phyloP scores from a whole-genome alignment of 2,113 vertebrate species.

The Pelodiscus sinensis region DNA sequence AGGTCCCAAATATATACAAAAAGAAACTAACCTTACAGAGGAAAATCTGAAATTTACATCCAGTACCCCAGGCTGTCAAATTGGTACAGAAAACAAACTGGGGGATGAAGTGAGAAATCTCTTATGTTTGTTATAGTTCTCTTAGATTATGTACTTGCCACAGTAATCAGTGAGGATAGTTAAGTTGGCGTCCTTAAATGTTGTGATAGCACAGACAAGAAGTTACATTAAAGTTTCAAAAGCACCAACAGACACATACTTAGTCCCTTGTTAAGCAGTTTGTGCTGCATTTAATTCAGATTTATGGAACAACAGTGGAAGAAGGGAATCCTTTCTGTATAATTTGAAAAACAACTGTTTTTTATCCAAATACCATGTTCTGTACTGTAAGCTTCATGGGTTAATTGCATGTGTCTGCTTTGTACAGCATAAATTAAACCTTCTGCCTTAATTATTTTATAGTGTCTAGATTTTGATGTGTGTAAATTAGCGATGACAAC shows the following conservation, averaged over 20 bases:
- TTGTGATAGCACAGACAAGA: too few relatives aligned
- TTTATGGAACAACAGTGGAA: not conserved
- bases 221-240: not conserved
- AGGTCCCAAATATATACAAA: not conserved
- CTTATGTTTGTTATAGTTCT: not conserved
- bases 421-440: not conserved
- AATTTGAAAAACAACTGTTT: not conserved
- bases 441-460: not conserved
- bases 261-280: not conserved
- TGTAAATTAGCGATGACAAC: too few relatives aligned
- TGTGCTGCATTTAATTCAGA: not conserved
- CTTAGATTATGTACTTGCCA: not conserved
- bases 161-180: not conserved
- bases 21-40: not conserved
- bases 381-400: not conserved
- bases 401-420: not conserved
- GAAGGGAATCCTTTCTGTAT: not conserved
- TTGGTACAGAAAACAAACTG: not conserved
- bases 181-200: not conserved
- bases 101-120: too few relatives aligned
- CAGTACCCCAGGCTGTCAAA: not conserved
- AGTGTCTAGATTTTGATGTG: not conserved
- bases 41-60: not conserved
- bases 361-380: not conserved
- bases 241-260: not conserved